Evolutionary conservation across 2,113 vertebrate genomes (phyloP), one percentile per base, ranked within the genome.

Genomic region (Coptodon bakossiorum): DNA sequence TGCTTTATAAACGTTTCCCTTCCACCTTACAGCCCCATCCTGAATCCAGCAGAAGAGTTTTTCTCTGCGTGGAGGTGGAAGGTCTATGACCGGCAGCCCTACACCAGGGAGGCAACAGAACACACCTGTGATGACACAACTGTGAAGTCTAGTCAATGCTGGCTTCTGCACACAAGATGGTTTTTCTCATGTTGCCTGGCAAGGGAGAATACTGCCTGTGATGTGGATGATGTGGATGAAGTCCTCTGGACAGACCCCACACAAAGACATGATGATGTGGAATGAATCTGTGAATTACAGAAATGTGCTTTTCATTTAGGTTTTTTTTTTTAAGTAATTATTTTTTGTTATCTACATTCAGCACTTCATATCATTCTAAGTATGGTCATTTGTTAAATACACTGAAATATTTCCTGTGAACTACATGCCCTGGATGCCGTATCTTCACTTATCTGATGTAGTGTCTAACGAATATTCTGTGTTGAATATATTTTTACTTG

Each of bases 211-310:
- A 71, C 40, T 68, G 63, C 19, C 36, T 40, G 12, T 63, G 17
- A 63, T 63, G 59, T 34, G 5, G 31, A 6, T 13, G 5, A 45
- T 45, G 43, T 45, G 63, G 34, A 40, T 68, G 1, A 68, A 68
- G 36, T 22, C 34, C 19, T 8, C 4, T 22, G 3, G 36, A 14
- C 5, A 0, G 66, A 12, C 12, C 1, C 36, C 6, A 1, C 66
- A 71, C 36, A 71, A 43, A 43, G 3, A 43, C n/a, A 9, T 24
- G n/a, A 43, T 71, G 36, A 40, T 71, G 63, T 66, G 10, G 61
- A 66, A 36, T 66, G 9, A 66, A 66, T 66, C 12, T 40, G 66
- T 43, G n/a, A 71, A 22, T 71, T 24, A 43, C n/a, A 71, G 11
- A 24, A 38, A 71, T 71, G n/a, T 43, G 1, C n/a, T 40, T 40